Evolutionary conservation across 2,113 vertebrate species (phyloP), one percentile per base, ranked within the genome.

Genomic region (Dromaius novaehollandiae): DNA sequence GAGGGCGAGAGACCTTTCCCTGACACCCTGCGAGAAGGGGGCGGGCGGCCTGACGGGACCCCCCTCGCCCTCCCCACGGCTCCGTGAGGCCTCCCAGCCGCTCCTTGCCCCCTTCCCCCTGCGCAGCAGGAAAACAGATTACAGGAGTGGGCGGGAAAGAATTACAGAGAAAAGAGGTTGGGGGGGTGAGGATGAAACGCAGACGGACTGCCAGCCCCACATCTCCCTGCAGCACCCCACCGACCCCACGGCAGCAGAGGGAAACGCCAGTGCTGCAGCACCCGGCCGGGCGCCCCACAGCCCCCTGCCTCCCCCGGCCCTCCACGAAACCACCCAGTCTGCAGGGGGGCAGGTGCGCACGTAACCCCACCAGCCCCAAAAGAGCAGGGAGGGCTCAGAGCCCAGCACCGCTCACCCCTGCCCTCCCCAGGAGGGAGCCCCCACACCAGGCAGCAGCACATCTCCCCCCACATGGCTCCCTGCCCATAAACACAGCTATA

Each of bases 401-500:
- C 50, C 40, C 88, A 44, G 6, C 24, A 53, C 1, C 2, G 53
- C 42, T 92, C 58, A 75, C 55, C 15, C 76, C 20, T 61, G 65
- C 38, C 28, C 30, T 79, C 46, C 40, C n/a, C 7, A 28, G 8
- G 10, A n/a, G 82, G 42, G 32, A 73, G 87, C 55, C 21, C 74
- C 26, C 46, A 68, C 40, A 48, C 28, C 28, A 4, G 55, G 55
- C 55, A 16, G 13, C 56, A 30, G 17, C 25, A 36, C 25, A 44
- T 81, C 48, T 82, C 46, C 17, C 21, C 53, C 60, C 26, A 3
- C 4, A 58, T 0, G 15, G 51, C 70, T 48, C 74, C 40, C 18
- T 34, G 71, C 4, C 36, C 55, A 53, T 8, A 58, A 34, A 46
- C 1, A 9, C 0, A 1, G 4, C 6, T 24, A n/a, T 3, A 8